phyloP scores from a whole-genome alignment of 2,797 vertebrate genomes.

The Pygocentrus nattereri region DNA sequence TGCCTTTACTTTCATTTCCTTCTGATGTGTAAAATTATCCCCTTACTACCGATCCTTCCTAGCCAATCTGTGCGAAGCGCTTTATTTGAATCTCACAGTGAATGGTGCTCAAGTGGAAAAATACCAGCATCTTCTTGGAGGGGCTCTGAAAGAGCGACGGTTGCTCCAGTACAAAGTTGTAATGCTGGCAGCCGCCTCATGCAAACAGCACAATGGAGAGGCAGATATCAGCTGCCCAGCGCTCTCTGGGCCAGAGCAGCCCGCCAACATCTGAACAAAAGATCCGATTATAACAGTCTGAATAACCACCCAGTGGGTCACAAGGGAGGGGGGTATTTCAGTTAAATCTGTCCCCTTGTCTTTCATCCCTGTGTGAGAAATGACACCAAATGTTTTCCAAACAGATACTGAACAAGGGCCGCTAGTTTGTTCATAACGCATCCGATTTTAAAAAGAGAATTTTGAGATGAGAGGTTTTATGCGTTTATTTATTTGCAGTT shows the following conservation, averaged over 20 bases:
- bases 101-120: constrained; percentile 63
- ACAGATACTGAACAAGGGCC: constrained; percentile 11
- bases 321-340: constrained; percentile 46
- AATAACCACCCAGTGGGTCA: constrained; percentile 56
- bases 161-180: constrained; percentile 58
- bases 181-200: constrained; percentile 58
- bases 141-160: constrained; percentile 52
- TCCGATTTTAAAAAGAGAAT: neutral
- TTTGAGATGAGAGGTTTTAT: too few relatives aligned
- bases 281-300: constrained; percentile 62
- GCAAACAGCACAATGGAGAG: constrained; percentile 63
- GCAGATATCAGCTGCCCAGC: constrained; percentile 68
- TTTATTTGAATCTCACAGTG: constrained; percentile 55
- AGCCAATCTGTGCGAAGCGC: constrained; percentile 21
- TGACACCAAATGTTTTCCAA: constrained; percentile 46
- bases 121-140: constrained; percentile 58
- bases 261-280: constrained; percentile 65
- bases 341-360: constrained; percentile 51
- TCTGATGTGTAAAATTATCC: neutral
- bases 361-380: constrained; percentile 30
- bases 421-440: neutral
- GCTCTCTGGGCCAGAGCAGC: constrained; percentile 55
- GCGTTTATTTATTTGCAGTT: too few relatives aligned
- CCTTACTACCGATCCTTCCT: neutral
- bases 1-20: neutral